Base-by-base conservation (phyloP, 2,797 vertebrate species). In the Staurois parvus region DNA sequence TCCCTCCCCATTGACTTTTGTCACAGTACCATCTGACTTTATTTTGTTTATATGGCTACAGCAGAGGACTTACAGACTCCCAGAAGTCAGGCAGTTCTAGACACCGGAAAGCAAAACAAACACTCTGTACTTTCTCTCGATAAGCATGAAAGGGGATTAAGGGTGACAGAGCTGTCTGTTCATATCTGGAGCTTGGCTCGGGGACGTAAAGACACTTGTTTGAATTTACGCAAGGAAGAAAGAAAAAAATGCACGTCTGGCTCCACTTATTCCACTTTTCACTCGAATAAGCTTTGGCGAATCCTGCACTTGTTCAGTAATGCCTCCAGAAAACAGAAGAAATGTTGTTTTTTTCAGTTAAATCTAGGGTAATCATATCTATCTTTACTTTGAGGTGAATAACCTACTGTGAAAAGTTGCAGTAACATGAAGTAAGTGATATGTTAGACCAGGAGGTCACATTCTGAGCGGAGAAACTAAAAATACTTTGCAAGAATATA, bases 81-180 rank as follows among this genome's bases (percentile, higher is more conserved):
- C 66, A 82, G 75, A 74, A 72, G 79, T 78, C 85, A 83, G 66
- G 75, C 85, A 87, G 69, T 74, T 76, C 75, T 68, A 86, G 52
- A 86, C 85, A 76, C 74, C 80, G 78, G 56, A 73, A 83, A 83
- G 85, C 68, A 87, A 87, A 86, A 78, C 81, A 87, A 83, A 87
- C 81, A 83, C 17, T 42, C 75, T 83, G 85, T 87, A 87, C 85
- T 87, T 68, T 87, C 75, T 42, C 81, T 64, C 76, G 45, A 87
- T 87, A 87, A 87, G 81, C 85, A 87, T 78, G 85, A 87, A 83
- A 87, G 68, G 69, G 79, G 81, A 87, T 83, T 87, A 87, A 87
- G 81, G 80, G 85, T 87, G 85, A 83, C 85, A 87, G 85, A 79
- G 75, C 85, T 87, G 85, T 87, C 85, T 73, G 80, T 87, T 83